Evolutionary conservation across 2,888 invertebrate species (phyloP).

Genomic region (Thymelicus sylvestris): DNA sequence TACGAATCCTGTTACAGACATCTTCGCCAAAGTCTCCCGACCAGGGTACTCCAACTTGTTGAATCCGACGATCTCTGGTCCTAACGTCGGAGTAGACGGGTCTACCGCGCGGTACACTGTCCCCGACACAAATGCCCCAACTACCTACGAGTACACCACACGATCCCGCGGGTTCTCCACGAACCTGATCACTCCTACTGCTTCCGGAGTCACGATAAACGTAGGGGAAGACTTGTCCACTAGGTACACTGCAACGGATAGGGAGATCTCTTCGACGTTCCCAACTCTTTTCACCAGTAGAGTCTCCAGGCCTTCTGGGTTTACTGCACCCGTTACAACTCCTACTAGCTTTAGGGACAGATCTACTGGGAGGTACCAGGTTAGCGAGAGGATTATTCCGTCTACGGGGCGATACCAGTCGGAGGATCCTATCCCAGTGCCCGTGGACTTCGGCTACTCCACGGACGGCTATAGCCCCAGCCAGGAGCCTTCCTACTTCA

Average conservation of each 20-base stretch:
- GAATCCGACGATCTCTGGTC: slow-evolving; percentile 44
- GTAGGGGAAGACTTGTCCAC: slow-evolving; percentile 38
- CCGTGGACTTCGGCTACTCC: slow-evolving; percentile 63
- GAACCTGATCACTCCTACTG: slow-evolving; percentile 42
- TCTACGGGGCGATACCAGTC: slow-evolving; percentile 54
- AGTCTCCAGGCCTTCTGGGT: slow-evolving; percentile 48
- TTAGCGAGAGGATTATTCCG: slow-evolving; percentile 42
- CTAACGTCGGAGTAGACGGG: slow-evolving; percentile 44
- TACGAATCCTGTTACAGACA: slow-evolving; percentile 36
- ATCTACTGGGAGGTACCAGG: slow-evolving; percentile 42
- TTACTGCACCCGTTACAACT: slow-evolving; percentile 44
- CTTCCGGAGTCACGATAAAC: slow-evolving; percentile 41
- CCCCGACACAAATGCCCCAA: slow-evolving; percentile 43
- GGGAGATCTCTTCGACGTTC: slow-evolving; percentile 41
- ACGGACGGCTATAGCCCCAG: slow-evolving; percentile 62
- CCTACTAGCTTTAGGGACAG: slow-evolving; percentile 39
- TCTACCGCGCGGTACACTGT: slow-evolving; percentile 49
- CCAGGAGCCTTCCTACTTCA: slow-evolving; percentile 72
- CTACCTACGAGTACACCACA: slow-evolving; percentile 43
- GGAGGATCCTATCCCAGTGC: slow-evolving; percentile 55
- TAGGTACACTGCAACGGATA: slow-evolving; percentile 35
- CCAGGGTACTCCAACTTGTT: slow-evolving; percentile 42
- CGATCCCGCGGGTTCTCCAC: slow-evolving; percentile 42
- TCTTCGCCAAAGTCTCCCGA: slow-evolving; percentile 40
- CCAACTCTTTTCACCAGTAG: slow-evolving; percentile 43